Evolutionary conservation across 2,113 vertebrate species (phyloP).

Genomic region (Macquaria ambigua): DNA sequence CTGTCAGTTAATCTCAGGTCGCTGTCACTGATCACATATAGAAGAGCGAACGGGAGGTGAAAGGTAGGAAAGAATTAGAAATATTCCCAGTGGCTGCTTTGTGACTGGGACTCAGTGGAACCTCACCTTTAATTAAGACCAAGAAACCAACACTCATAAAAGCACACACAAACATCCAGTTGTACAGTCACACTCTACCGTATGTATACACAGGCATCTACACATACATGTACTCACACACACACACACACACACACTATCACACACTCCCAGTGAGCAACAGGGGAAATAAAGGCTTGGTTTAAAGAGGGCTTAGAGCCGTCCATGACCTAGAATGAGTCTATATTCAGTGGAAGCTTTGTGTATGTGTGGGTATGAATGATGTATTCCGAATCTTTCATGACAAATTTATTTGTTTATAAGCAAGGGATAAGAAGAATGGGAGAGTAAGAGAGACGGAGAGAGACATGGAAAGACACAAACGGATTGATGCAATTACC

Average conservation of each 20-base stretch:
- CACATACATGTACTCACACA: conserved; percentile 31
- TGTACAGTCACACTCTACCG: conserved; percentile 26
- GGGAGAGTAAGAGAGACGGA: conserved; percentile 8
- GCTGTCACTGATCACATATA: conserved; percentile 79
- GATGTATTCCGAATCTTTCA: conserved; percentile 52
- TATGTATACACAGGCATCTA: conserved; percentile 12
- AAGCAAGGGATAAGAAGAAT: conserved; percentile 47
- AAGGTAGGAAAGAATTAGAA: conserved; percentile 81
- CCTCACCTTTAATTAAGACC: conserved; percentile 80
- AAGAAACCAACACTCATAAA: conserved; percentile 34
- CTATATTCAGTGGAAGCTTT: conserved; percentile 60
- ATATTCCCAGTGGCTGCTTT: conserved; percentile 79
- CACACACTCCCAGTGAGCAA: conserved; percentile 63
- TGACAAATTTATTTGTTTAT: conserved; percentile 67
- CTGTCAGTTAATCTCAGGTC: conserved; percentile 76
- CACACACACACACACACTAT: conserved; percentile 22
- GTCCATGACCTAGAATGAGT: conserved; percentile 68
- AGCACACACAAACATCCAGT: conserved; percentile 44
- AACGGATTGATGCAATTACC: conserved; percentile 26
- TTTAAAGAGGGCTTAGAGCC: conserved; percentile 80
- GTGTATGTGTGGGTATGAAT: conserved; percentile 33
- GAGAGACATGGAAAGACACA: conserved; percentile 11
- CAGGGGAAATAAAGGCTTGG: conserved; percentile 82
- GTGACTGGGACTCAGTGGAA: conserved; percentile 63
- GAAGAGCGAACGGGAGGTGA: conserved; percentile 67